phyloP scores from a whole-genome alignment of 2,888 invertebrate species.

The Netelia virgata region DNA sequence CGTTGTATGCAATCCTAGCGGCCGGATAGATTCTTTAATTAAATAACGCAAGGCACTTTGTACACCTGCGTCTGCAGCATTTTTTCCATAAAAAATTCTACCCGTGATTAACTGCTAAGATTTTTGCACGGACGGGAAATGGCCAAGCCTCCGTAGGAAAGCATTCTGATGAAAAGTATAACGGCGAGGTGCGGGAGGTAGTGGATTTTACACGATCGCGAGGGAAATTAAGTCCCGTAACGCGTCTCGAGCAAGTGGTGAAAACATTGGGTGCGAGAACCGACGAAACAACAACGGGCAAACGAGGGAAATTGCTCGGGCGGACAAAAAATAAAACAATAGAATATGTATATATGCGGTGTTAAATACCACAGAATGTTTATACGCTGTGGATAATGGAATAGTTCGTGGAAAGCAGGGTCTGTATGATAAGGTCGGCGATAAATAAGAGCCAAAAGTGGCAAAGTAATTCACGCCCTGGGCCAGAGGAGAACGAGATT shows the following conservation, averaged over 20 bases:
- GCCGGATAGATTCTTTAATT: constrained; percentile 54
- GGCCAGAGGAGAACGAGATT: constrained; percentile 53
- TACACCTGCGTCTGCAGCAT: constrained; percentile 29
- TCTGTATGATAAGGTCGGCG: constrained; percentile 78
- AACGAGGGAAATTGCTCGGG: constrained; percentile 9
- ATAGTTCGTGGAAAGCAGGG: constrained; percentile 62
- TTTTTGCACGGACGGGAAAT: constrained; percentile 6
- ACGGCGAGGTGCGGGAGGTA: neutral
- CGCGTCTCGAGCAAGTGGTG: constrained; percentile 12
- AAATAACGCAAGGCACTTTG: constrained; percentile 13
- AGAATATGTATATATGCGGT: constrained; percentile 62
- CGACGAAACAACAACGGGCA: constrained; percentile 23
- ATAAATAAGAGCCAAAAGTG: constrained; percentile 82
- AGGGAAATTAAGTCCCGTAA: constrained; percentile 34
- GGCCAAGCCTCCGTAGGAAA: neutral
- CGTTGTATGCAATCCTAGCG: constrained; percentile 3
- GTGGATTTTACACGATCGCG: constrained; percentile 6
- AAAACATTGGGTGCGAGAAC: constrained; percentile 1
- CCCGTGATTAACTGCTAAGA: constrained; percentile 1
- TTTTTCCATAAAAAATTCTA: constrained; percentile 23
- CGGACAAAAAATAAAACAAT: constrained; percentile 62
- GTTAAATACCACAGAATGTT: constrained; percentile 67
- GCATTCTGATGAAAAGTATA: constrained; percentile 2
- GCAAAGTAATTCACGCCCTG: constrained; percentile 81
- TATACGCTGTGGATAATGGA: constrained; percentile 59